Evolutionary conservation across 1,140 invertebrate genomes (phyloP).

Genomic region (Cotesia vestalis): DNA sequence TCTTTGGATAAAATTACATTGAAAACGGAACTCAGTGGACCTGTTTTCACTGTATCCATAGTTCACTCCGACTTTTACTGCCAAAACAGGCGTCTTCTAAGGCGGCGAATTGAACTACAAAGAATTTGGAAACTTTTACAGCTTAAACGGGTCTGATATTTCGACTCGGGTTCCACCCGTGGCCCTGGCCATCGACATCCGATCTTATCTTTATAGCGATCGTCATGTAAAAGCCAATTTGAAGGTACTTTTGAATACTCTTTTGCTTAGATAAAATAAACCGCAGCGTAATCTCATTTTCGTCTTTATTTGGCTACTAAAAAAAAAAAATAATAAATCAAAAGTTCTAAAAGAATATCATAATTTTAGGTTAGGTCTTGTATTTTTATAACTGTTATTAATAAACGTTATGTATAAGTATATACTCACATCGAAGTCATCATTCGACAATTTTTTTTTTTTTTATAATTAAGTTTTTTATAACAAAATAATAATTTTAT

Average conservation of each 20-base stretch:
- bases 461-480: background rate
- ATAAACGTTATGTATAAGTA: background rate
- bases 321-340: constrained; percentile 11
- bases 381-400: constrained; percentile 1
- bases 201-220: background rate
- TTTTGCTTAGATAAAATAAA: background rate
- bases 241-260: background rate
- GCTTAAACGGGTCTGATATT: no score
- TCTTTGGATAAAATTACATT: no score
- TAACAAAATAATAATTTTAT: background rate
- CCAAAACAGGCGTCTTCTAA: no score
- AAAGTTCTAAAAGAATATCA: background rate
- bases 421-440: constrained; percentile 1
- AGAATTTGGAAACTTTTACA: no score
- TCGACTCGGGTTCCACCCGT: no score
- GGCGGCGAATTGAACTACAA: no score
- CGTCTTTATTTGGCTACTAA: constrained; percentile 8
- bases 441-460: background rate
- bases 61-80: no score
- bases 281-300: background rate
- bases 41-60: no score
- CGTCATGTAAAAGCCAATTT: background rate
- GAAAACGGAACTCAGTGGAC: no score
- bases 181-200: background rate
- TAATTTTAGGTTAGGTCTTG: background rate